Evolutionary conservation across 2,113 vertebrate genomes (phyloP).

Genomic region (Perca flavescens): DNA sequence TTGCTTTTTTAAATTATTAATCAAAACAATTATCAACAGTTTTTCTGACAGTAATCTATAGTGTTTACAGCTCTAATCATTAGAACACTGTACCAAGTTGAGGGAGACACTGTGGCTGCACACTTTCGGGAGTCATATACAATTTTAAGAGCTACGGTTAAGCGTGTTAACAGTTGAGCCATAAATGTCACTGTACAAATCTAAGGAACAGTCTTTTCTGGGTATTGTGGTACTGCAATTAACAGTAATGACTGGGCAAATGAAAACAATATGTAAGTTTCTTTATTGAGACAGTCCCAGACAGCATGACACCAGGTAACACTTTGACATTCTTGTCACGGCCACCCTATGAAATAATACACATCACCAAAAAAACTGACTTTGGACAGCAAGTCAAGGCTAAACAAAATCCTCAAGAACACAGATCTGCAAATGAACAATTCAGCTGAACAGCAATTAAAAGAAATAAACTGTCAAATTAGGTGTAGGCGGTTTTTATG

Average conservation of each 20-base stretch:
- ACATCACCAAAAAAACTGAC: not conserved
- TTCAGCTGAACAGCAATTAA: not conserved
- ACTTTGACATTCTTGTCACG: not conserved
- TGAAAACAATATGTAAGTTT: not conserved
- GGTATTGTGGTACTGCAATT: not conserved
- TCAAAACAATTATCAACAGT: too few species aligned
- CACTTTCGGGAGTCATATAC: not conserved
- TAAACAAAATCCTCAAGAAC: not conserved
- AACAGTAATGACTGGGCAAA: not conserved
- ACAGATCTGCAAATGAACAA: not conserved
- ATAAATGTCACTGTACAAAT: not conserved
- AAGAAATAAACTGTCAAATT: not conserved
- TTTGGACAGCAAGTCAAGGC: too few species aligned
- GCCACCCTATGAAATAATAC: not conserved
- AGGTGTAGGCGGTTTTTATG: slow-evolving; percentile 73
- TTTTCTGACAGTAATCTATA: not conserved
- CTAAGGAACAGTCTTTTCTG: not conserved
- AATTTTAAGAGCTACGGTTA: not conserved
- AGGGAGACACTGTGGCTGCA: not conserved
- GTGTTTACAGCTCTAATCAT: not conserved
- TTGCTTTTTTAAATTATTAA: too few species aligned
- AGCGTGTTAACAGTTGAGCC: not conserved
- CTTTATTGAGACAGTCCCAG: slow-evolving; percentile 47
- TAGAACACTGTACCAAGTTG: not conserved
- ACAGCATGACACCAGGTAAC: not conserved